Evolutionary conservation across 92 coral and sea anemone species (phyloP), one percentile per base, ranked within the genome.

Genomic region (Diadumene lineata): DNA sequence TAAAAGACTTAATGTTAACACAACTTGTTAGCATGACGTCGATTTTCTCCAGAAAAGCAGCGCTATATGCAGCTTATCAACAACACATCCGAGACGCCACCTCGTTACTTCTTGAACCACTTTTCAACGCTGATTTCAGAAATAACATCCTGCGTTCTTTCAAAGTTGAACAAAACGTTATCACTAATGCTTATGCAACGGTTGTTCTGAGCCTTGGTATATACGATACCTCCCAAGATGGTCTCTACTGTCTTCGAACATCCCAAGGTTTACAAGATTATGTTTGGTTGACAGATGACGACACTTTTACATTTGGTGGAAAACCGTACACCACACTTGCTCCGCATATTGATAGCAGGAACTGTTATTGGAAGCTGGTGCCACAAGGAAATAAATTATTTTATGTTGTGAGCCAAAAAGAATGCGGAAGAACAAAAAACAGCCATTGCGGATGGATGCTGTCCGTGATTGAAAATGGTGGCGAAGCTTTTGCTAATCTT

Each of bases 331-430:
- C 33, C 0, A 33, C 30, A 17, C 16, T 10, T 0, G 56, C 26
- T 10, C 9, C 51, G 9, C 9, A 8, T n/a, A n/a, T n/a, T 9
- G 32, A 55, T 27, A 60, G 38, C 31, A 61, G 32, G 15, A 61
- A 61, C 60, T 73, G 79, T 30, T 73, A 56, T 60, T 73, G 79
- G 79, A 73, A 73, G 25, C 74, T 73, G 11, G 71, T 73, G 2
- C 79, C 79, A 28, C 79, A 73, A n/a, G 79, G 79, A 27, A 73
- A 22, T 24, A 18, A 31, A 16, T 48, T 73, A 28, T 73, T 23
- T 34, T 56, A 50, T 44, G 60, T 73, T 56, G 72, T 56, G 44
- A 73, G 60, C 38, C 15, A 18, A 7, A 56, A 73, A 29, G 55
- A n/a, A 11, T 73, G 79, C 29, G 43, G 31, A n/a, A 9, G 51